Conservation (phyloP, 2,797 vertebrate genomes). For the Okamejei kenojei region DNA sequence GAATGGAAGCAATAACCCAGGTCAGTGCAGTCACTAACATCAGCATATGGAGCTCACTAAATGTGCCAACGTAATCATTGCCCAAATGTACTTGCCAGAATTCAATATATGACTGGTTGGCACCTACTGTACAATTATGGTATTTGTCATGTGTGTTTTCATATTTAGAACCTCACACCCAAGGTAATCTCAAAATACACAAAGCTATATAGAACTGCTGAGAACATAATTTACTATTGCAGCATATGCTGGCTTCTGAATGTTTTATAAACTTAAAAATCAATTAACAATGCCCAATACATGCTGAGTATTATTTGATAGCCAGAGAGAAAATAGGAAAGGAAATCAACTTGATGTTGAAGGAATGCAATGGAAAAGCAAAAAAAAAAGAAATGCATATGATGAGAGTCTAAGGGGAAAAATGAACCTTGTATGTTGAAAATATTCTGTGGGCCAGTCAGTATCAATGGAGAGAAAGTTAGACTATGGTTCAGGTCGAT, state of each 20-base stretch:
- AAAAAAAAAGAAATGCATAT: no score
- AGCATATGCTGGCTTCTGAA: background rate
- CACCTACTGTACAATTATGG: background rate
- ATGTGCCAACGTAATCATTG: background rate
- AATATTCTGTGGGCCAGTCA: no score
- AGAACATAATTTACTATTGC: background rate
- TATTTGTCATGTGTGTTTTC: conserved; percentile 1
- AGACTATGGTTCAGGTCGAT: no score
- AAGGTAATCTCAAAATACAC: background rate
- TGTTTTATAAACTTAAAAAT: background rate
- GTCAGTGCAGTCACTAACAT: background rate
- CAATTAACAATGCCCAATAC: background rate
- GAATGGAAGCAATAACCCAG: background rate
- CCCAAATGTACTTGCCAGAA: background rate
- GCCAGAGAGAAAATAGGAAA: background rate
- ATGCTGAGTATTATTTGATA: background rate
- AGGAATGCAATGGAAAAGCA: background rate
- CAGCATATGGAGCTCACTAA: background rate
- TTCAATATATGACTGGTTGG: background rate
- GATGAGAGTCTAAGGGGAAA: no score
- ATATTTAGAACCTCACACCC: background rate
- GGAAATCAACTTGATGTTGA: background rate
- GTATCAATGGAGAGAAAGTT: no score
- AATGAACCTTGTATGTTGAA: no score
- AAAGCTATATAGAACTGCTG: background rate